Base-by-base conservation (phyloP, 2,113 vertebrate genomes). In the Oreochromis spilurus region DNA sequence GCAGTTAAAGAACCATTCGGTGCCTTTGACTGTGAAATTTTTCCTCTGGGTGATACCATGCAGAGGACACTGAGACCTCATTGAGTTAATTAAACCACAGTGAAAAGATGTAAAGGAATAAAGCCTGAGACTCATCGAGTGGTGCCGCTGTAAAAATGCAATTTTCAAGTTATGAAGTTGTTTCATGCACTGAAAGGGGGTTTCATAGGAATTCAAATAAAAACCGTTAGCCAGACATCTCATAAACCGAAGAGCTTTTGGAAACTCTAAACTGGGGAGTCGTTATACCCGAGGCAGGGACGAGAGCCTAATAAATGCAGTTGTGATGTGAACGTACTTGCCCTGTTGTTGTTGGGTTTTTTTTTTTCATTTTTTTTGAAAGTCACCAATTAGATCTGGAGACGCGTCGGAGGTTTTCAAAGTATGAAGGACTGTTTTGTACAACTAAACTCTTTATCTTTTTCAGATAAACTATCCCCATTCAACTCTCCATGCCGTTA, bases 11-110 rank as follows among this genome's bases (percentile, higher is more conserved):
- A 90, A 24, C 70, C 55, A 82, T 86, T 60, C 2, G 2, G 21
- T 54, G 43, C 62, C 81, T 88, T 67, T 79, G 79, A 85, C 24
- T 90, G 82, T 88, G 65, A 85, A 86, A 89, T 87, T 6, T 79
- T 78, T 91, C 89, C 92, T 87, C 19, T 2, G 84, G 89, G 88
- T 87, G 82, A 91, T 82, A 85, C 88, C 85, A 88, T 82, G 80
- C 83, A 85, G 89, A 93, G 93, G 90, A 94, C 93, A 85, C 79
- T 0, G 55, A 87, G 86, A 87, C 89, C 88, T 93, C 88, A 54
- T 88, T 87, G 87, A 92, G 89, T 91, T 94, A 93, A 93, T 95
- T 94, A 95, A 92, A 93, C 82, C 82, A 88, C 78, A n/a, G 62
- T 54, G 79, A 87, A 91, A 86, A 89, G 85, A 88, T 87, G 90